Percentiles rank a stretch among this genome's conserved stretches.
These are phyloP conservation scores for Burhinus oedicnemus DNA, from an alignment of 2,113 vertebrate genomes.

Conservation along the genomic window DNA sequence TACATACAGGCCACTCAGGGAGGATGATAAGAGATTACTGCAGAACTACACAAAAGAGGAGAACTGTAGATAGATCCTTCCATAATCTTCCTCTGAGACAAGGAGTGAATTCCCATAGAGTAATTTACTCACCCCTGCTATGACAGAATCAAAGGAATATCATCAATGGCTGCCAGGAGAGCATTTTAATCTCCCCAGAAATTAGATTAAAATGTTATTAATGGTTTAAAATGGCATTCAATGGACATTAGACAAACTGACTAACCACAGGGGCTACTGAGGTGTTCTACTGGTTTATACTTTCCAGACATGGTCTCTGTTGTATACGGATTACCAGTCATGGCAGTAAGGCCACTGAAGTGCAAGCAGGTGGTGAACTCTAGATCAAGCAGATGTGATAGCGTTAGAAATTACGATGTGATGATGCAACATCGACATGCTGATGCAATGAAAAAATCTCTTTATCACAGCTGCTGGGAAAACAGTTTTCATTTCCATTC, in stretches of 20 bases:
- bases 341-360: neutral
- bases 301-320: neutral
- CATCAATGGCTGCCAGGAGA: neutral
- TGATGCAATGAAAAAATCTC: neutral
- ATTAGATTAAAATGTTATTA: neutral
- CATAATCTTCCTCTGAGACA: neutral
- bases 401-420: neutral
- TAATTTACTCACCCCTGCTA: neutral
- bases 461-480: neutral
- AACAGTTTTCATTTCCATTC: neutral
- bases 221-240: neutral
- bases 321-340: neutral
- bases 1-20: neutral
- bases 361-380: neutral
- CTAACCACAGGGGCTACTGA: neutral
- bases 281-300: neutral
- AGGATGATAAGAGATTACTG: neutral
- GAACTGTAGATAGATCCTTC: neutral
- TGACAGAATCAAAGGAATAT: neutral
- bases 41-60: neutral
- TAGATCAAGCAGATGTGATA: neutral
- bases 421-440: neutral
- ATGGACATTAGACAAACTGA: neutral
- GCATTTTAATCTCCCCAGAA: neutral
- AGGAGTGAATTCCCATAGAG: neutral